Conservation (phyloP, 2,888 invertebrate species). For the Melipona bicolor region DNA sequence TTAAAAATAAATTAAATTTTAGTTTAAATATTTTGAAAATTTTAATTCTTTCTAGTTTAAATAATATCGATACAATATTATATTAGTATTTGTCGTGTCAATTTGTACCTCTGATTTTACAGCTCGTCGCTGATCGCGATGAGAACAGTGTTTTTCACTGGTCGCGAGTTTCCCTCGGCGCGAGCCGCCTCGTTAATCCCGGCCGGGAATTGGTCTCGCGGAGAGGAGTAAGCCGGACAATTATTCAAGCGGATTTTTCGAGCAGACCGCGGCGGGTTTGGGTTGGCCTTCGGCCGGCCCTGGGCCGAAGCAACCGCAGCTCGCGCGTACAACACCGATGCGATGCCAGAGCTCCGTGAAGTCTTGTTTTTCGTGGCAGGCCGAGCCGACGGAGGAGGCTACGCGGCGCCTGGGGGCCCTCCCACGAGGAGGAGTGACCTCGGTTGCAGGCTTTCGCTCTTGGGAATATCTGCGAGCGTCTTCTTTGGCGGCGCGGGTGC, state of each 20-base stretch:
- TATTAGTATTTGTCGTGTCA: no score
- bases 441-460: conserved; percentile 79
- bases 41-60: no score
- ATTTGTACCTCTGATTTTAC: no score
- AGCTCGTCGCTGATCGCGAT: no score
- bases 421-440: conserved; percentile 83
- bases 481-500: conserved; percentile 71
- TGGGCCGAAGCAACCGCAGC: conserved; percentile 56
- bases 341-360: conserved; percentile 74
- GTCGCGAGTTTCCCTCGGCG: conserved; percentile 5
- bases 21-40: no score
- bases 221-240: conserved; percentile 42
- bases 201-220: conserved; percentile 25
- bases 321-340: conserved; percentile 53
- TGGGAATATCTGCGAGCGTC: conserved; percentile 77
- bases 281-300: conserved; percentile 63
- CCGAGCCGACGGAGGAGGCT: conserved; percentile 74
- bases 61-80: no score
- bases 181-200: conserved; percentile 11
- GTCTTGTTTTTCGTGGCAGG: conserved; percentile 76
- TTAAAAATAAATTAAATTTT: no score
- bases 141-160: no score
- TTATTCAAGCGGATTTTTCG: conserved; percentile 54
- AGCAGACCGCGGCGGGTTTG: conserved; percentile 44
- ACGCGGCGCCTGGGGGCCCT: conserved; percentile 83